These are phyloP conservation scores for Hylomyscus alleni DNA, from an alignment of 2,797 vertebrate species.

Conservation along the genomic window DNA sequence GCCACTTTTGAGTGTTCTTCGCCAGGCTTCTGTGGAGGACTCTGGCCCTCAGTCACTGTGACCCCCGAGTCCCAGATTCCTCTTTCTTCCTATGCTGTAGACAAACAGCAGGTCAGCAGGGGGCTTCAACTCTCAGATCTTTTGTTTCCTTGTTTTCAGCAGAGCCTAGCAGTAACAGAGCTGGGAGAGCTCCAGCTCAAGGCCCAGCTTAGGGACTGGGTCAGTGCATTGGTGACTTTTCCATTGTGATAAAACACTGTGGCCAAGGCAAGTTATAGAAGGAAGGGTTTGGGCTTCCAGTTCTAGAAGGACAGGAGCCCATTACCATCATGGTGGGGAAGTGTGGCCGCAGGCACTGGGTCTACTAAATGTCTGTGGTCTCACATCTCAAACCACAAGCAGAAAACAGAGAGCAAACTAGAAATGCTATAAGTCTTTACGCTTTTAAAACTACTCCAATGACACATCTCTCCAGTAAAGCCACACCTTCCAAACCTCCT, in stretches of 20 bases:
- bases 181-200: no score
- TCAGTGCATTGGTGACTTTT: no score
- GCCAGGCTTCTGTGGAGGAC: constrained; percentile 33
- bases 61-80: constrained; percentile 84
- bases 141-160: not conserved
- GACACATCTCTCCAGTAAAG: not conserved
- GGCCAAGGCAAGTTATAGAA: not conserved
- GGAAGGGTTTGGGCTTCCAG: not conserved
- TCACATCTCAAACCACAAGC: not conserved
- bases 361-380: not conserved
- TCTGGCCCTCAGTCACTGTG: constrained; percentile 73
- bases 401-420: not conserved
- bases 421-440: not conserved
- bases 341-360: not conserved
- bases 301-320: not conserved
- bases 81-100: constrained; percentile 67
- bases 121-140: not conserved
- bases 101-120: not conserved
- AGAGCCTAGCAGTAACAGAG: not conserved
- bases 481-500: not conserved
- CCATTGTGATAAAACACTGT: not conserved
- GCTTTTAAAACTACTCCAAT: not conserved
- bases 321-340: not conserved
- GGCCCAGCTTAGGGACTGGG: not conserved
- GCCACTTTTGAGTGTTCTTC: constrained; percentile 77